Base-by-base conservation (phyloP, 1,140 invertebrate genomes). In the Limonius californicus region DNA sequence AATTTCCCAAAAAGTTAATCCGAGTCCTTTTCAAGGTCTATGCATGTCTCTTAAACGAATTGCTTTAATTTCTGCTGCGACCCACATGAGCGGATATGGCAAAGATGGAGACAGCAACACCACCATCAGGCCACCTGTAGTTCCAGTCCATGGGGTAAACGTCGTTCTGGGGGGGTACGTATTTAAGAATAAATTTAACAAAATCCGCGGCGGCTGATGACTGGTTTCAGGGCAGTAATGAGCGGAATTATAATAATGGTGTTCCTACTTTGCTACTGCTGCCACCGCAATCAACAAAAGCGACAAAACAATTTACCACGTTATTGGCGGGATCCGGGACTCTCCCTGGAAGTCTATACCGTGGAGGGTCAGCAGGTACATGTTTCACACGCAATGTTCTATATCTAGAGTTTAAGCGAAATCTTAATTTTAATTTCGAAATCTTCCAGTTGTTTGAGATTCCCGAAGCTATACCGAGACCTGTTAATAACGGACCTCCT, bases 191-290 rank as follows among this genome's bases (percentile, higher is more conserved):
- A 18, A 16, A 14, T 45, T 45, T 45, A 45, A 8, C 16, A 45
- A 8, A 14, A n/a, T n/a, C n/a, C n/a, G n/a, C n/a, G n/a, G n/a
- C n/a, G n/a, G n/a, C n/a, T n/a, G n/a, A n/a, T n/a, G n/a, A n/a
- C n/a, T n/a, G n/a, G n/a, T n/a, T n/a, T 4, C 18, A 55, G 53
- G 9, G 27, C 21, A 23, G 30, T 55, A 23, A 55, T 55, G 27
- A 32, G 21, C 14, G 53, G 53, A 55, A 55, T 55, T 27, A 32
- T 55, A 15, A 55, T 55, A n/a, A 55, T 32, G 53, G 21, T 55
- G 15, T 55, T 55, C 27, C 9, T 55, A 15, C 23, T 55, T 55
- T 55, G 53, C 15, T 55, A 55, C 21, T 55, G 53, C 18, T 55
- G 53, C 30, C 53, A 55, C n/a, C 53, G 53, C 6, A 55, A 19